A percentile compares a stretch with the other conserved stretches of the same genome.
Conservation (phyloP, 2,888 invertebrate species). For the Aphidius colemani region DNA sequence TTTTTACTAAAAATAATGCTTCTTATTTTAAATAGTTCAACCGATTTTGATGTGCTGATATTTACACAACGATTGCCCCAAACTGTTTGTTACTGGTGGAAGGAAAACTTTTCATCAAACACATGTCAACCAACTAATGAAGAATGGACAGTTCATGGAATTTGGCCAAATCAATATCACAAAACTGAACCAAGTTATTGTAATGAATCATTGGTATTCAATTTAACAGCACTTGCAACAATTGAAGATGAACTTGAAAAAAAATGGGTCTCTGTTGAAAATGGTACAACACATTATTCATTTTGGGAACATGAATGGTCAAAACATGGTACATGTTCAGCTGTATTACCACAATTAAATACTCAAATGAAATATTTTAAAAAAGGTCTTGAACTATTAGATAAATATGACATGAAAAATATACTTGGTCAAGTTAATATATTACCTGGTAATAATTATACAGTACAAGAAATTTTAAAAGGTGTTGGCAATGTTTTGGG, state of each 20-base stretch:
- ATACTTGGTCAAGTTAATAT: slow-evolving; percentile 66
- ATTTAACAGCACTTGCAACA: slow-evolving; percentile 65
- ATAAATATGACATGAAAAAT: slow-evolving; percentile 67
- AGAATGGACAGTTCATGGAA: slow-evolving; percentile 79
- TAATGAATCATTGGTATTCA: slow-evolving; percentile 71
- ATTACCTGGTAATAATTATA: slow-evolving; percentile 59
- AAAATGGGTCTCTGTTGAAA: slow-evolving; percentile 77
- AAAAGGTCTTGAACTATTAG: slow-evolving; percentile 67
- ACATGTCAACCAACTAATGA: slow-evolving; percentile 69
- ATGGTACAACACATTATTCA: slow-evolving; percentile 62
- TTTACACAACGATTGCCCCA: slow-evolving; percentile 83
- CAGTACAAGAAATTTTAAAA: slow-evolving; percentile 58
- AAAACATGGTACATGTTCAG: slow-evolving; percentile 83
- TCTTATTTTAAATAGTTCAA: too few species aligned
- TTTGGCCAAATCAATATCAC: slow-evolving; percentile 79
- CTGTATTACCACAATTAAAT: slow-evolving; percentile 63
- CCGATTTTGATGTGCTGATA: slow-evolving; percentile 74
- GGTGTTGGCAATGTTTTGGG: slow-evolving; percentile 64
- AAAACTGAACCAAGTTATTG: slow-evolving; percentile 74
- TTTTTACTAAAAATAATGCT: too few species aligned
- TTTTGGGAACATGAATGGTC: slow-evolving; percentile 83
- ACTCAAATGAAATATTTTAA: slow-evolving; percentile 73
- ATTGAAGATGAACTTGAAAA: slow-evolving; percentile 65
- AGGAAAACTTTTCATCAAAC: slow-evolving; percentile 65
- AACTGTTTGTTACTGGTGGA: slow-evolving; percentile 74